These are phyloP conservation scores for Drosophila willistoni DNA, from an alignment of 1,140 invertebrate genomes.

Conservation along the genomic window DNA sequence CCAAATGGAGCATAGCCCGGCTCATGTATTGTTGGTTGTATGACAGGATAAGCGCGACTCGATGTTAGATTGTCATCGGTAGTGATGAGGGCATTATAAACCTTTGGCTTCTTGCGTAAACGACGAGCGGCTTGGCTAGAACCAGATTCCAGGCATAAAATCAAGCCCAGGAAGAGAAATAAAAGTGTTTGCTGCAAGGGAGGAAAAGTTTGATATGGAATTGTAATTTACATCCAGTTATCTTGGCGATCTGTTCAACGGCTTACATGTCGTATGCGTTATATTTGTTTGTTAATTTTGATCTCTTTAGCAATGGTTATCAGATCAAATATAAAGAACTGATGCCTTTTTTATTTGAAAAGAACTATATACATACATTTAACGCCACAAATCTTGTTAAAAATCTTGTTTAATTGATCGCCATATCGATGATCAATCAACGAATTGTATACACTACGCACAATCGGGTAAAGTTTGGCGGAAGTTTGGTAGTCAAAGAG, in stretches of 20 bases:
- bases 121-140: conserved; percentile 58
- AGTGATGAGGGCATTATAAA: conserved; percentile 90
- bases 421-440: conserved; percentile 73
- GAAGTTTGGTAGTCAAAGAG: conserved; percentile 49
- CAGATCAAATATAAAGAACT: too few relatives aligned
- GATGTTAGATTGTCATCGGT: conserved; percentile 89
- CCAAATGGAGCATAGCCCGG: conserved; percentile 78
- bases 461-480: conserved; percentile 61
- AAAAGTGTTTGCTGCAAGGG: conserved; percentile 49
- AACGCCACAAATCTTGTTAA: conserved; percentile 45
- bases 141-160: conserved; percentile 41
- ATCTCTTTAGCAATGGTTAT: too few relatives aligned
- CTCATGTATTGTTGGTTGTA: conserved; percentile 87
- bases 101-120: conserved; percentile 86
- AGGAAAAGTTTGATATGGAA: conserved; percentile 8
- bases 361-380: conserved; percentile 35
- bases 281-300: too few relatives aligned
- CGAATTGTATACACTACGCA: conserved; percentile 66
- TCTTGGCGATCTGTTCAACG: too few relatives aligned
- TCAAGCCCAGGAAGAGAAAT: conserved; percentile 49
- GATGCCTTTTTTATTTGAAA: not conserved
- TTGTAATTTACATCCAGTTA: conserved; percentile 2
- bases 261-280: too few relatives aligned
- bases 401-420: conserved; percentile 69
- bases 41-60: conserved; percentile 88